phyloP scores from a whole-genome alignment of 2,797 vertebrate genomes.

The Melanotaenia pygmaea region DNA sequence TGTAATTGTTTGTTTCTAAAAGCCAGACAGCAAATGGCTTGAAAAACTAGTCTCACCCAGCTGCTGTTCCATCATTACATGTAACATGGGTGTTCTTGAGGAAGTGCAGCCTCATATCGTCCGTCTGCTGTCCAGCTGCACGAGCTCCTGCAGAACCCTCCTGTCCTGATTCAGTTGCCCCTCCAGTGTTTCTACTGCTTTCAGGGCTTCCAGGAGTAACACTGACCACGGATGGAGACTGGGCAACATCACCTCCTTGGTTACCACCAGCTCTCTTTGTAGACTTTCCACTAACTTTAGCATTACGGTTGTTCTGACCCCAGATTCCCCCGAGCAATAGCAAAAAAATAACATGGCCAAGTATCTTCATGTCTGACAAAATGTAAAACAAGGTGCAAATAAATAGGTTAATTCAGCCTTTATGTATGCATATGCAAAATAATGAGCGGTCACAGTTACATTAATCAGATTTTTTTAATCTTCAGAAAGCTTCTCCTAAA shows the following conservation, averaged over 20 bases:
- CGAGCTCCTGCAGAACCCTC: slow-evolving; percentile 48
- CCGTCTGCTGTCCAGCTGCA: slow-evolving; percentile 57
- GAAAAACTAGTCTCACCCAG: slow-evolving; percentile 69
- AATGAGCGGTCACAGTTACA: neutral
- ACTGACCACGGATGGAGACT: slow-evolving; percentile 44
- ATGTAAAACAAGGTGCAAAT: slow-evolving; percentile 8
- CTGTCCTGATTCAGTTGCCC: slow-evolving; percentile 50
- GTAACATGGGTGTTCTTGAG: slow-evolving; percentile 79
- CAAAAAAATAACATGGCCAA: slow-evolving; percentile 68
- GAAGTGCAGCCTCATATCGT: slow-evolving; percentile 86
- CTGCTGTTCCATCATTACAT: slow-evolving; percentile 83
- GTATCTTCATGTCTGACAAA: slow-evolving; percentile 76
- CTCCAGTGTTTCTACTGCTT: slow-evolving; percentile 34
- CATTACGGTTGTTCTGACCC: slow-evolving; percentile 78
- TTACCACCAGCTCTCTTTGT: slow-evolving; percentile 69
- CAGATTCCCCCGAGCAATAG: slow-evolving; percentile 75
- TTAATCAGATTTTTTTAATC: neutral
- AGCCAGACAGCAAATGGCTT: neutral
- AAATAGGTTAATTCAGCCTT: slow-evolving; percentile 6
- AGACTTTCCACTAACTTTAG: slow-evolving; percentile 68
- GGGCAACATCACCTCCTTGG: slow-evolving; percentile 57
- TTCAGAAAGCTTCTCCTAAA: neutral
- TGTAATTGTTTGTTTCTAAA: slow-evolving; percentile 26
- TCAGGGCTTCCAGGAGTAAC: slow-evolving; percentile 40
- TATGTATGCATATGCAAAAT: neutral